Percentiles rank a stretch among this genome's conserved stretches.
Conservation (phyloP, 2,888 invertebrate species). For the Andrena hattorfiana region DNA sequence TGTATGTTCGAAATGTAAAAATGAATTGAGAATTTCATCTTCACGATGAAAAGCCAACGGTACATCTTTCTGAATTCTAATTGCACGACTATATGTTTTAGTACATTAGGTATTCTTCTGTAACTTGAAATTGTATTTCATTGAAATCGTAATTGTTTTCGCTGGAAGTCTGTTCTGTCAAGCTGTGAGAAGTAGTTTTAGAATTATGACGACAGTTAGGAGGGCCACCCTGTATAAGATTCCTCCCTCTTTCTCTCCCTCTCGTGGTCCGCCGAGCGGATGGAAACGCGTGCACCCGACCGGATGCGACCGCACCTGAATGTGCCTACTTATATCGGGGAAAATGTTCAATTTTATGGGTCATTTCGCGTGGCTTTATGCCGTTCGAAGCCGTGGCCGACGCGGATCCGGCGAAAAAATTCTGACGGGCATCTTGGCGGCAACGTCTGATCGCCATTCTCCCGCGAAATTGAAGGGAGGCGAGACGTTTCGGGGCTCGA, state of each 20-base stretch:
- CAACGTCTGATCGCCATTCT: slow-evolving; percentile 6
- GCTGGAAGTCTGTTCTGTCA: background rate
- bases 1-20: too few species aligned
- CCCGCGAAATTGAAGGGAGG: slow-evolving; percentile 56
- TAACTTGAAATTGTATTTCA: background rate
- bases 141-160: background rate
- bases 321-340: slow-evolving; percentile 57
- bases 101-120: too few species aligned
- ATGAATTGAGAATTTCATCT: too few species aligned
- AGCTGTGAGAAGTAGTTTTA: background rate
- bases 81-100: too few species aligned
- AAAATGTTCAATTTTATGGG: slow-evolving; percentile 71
- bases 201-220: background rate
- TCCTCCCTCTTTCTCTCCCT: background rate
- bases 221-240: slow-evolving; percentile 2
- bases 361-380: slow-evolving; percentile 65
- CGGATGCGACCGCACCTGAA: slow-evolving; percentile 54
- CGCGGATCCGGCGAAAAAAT: slow-evolving; percentile 52
- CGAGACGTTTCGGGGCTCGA: slow-evolving; percentile 9
- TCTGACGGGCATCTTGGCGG: slow-evolving; percentile 32
- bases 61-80: too few species aligned
- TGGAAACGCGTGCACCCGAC: slow-evolving; percentile 24
- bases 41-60: too few species aligned
- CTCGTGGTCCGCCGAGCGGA: background rate
- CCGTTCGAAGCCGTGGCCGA: background rate